These are phyloP conservation scores for Noctua comes DNA, from an alignment of 2,888 invertebrate species.

Conservation along the genomic window DNA sequence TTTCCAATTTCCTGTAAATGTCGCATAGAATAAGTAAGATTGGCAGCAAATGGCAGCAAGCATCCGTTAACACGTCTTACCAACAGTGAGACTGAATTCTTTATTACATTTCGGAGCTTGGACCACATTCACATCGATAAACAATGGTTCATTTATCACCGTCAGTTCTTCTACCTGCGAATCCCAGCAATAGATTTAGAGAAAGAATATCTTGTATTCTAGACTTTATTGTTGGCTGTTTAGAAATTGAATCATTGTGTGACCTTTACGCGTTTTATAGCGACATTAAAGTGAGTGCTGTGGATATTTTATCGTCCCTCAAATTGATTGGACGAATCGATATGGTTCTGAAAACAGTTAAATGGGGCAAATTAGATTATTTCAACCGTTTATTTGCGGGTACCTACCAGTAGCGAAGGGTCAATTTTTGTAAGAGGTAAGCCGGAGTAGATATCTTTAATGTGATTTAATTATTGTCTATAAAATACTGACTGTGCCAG, in stretches of 20 bases:
- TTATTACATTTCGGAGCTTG: conserved; percentile 1
- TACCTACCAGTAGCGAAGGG: too few relatives aligned
- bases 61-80: background rate
- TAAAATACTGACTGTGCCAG: too few relatives aligned
- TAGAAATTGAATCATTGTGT: conserved; percentile 47
- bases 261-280: conserved; percentile 51
- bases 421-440: too few relatives aligned
- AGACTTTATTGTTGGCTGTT: conserved; percentile 9
- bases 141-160: conserved; percentile 18
- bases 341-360: conserved; percentile 16
- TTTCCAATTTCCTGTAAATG: background rate
- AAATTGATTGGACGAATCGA: conserved; percentile 53
- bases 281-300: conserved; percentile 30
- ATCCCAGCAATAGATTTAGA: background rate
- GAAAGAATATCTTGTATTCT: conserved; percentile 4
- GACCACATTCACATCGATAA: background rate
- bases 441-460: too few relatives aligned
- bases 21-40: background rate
- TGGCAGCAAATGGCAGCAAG: background rate
- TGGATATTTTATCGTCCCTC: conserved; percentile 48
- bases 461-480: too few relatives aligned
- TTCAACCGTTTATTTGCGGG: conserved; percentile 19
- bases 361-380: conserved; percentile 38
- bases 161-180: background rate
- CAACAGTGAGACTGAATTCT: conserved; percentile 1